Percentiles rank a stretch among this genome's conserved stretches.
These are phyloP conservation scores for Ptilorrhoa leucosticta DNA, from an alignment of 2,113 vertebrate species.

Conservation along the genomic window DNA sequence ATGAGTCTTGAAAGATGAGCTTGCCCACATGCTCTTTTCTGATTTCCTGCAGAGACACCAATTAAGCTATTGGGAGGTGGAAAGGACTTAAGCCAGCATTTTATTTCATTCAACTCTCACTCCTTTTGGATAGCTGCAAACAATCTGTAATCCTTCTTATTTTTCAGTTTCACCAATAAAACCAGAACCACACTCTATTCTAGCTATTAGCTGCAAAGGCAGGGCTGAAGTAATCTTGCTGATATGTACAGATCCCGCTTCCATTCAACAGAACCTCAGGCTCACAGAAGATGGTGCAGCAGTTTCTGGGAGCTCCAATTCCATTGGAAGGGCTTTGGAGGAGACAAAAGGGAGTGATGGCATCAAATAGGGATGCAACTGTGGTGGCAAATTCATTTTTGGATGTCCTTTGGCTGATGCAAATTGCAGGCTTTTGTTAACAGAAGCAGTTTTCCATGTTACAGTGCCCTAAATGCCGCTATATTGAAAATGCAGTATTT, in stretches of 20 bases:
- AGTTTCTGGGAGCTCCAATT: neutral
- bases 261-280: neutral
- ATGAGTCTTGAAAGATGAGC: neutral
- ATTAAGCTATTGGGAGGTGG: neutral
- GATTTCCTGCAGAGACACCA: neutral
- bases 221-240: neutral
- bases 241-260: neutral
- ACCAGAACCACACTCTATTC: neutral
- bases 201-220: neutral
- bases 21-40: neutral
- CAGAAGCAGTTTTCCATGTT: neutral
- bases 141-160: neutral
- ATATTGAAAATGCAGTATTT: neutral
- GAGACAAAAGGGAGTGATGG: neutral
- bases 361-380: neutral
- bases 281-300: neutral
- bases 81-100: neutral
- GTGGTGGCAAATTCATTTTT: neutral
- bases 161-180: neutral
- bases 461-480: neutral
- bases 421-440: neutral
- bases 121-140: neutral
- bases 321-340: neutral
- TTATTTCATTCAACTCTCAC: neutral
- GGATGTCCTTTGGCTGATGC: neutral